These are phyloP conservation scores for Ornithoptera priamus DNA, from an alignment of 2,888 invertebrate species.

Conservation along the genomic window DNA sequence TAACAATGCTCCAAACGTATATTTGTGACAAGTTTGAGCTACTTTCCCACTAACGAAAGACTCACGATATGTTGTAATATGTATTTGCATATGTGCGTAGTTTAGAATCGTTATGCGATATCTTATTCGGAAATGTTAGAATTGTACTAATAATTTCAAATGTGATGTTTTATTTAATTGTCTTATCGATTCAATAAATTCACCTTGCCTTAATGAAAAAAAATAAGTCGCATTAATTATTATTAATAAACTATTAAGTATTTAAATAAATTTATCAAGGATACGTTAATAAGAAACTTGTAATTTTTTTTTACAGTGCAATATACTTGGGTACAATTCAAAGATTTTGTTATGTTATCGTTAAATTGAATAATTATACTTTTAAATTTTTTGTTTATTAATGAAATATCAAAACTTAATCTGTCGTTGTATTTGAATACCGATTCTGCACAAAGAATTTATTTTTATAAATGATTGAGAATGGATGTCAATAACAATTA, in stretches of 20 bases:
- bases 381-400: too few species aligned
- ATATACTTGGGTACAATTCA: too few species aligned
- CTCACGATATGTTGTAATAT: constrained; percentile 13
- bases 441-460: neutral
- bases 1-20: constrained; percentile 17
- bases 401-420: too few species aligned
- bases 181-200: neutral
- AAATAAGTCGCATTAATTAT: neutral
- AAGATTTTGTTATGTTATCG: too few species aligned
- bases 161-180: neutral
- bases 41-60: constrained; percentile 17
- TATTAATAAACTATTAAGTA: neutral
- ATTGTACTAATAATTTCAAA: neutral
- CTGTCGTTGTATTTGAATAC: neutral
- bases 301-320: neutral
- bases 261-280: neutral
- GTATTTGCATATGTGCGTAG: neutral
- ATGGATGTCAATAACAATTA: constrained; percentile 8
- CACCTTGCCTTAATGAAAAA: neutral
- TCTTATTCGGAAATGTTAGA: neutral
- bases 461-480: too few species aligned
- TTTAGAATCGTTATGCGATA: neutral
- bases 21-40: constrained; percentile 16
- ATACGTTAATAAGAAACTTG: neutral
- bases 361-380: too few species aligned